These are phyloP conservation scores for Aphelinus atriplicis DNA, from an alignment of 1,140 invertebrate species.

Conservation along the genomic window DNA sequence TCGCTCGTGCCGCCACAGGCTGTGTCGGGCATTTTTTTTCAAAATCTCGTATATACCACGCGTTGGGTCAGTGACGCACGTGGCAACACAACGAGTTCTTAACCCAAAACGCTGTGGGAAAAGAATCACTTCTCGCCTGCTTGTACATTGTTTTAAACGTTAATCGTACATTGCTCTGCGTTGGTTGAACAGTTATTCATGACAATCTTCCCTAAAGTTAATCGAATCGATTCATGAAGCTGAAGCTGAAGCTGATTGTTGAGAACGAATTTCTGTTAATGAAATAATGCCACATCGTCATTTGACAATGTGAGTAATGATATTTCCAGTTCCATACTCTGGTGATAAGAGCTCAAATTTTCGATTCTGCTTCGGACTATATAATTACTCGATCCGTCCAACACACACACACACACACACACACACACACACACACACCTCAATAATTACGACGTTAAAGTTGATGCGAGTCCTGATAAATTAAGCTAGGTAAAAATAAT, in stretches of 20 bases:
- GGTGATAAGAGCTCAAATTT: neutral
- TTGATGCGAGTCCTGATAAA: conserved; percentile 23
- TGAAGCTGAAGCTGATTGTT: no score
- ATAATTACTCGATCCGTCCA: conserved; percentile 10
- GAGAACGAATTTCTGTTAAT: no score
- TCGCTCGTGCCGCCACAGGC: conserved; percentile 50
- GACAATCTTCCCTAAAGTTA: no score
- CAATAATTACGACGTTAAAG: conserved; percentile 23
- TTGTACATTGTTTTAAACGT: no score
- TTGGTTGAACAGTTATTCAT: no score
- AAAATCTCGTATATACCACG: conserved; percentile 1
- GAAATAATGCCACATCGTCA: no score
- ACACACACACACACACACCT: no score
- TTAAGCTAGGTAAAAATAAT: conserved; percentile 30
- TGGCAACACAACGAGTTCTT: neutral
- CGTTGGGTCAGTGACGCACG: conserved; percentile 34
- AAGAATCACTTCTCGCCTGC: conserved; percentile 1
- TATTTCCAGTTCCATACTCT: no score
- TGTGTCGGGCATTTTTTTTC: conserved; percentile 17
- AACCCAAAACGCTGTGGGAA: conserved; percentile 24
- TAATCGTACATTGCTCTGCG: no score
- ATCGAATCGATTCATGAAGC: no score
- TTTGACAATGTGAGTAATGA: no score
- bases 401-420: no score
- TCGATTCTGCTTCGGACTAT: neutral